These are phyloP conservation scores for Cepphus grylle DNA, from an alignment of 2,113 vertebrate genomes.

Conservation along the genomic window DNA sequence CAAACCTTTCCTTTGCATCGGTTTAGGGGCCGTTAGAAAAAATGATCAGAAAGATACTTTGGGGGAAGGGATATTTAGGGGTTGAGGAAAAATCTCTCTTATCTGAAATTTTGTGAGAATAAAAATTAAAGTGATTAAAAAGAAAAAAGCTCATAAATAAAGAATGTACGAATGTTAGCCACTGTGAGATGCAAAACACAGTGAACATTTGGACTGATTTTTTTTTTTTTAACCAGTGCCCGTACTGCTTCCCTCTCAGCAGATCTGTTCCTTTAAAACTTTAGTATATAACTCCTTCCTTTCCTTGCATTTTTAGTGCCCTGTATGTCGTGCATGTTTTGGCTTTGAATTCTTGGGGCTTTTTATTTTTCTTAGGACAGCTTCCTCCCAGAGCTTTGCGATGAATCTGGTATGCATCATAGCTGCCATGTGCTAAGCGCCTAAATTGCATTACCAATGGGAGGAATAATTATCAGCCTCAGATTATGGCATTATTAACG, in stretches of 20 bases:
- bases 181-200: background rate
- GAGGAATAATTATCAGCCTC: constrained; percentile 15
- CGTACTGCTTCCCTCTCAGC: background rate
- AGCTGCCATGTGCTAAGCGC: constrained; percentile 13
- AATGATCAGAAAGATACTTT: background rate
- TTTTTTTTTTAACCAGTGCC: background rate
- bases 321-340: background rate
- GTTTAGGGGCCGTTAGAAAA: background rate
- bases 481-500: constrained; percentile 63
- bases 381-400: background rate
- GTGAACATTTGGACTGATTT: background rate
- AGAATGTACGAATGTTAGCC: background rate
- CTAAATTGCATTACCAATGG: constrained; percentile 12
- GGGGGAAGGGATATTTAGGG: background rate
- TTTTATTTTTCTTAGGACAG: background rate
- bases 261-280: background rate
- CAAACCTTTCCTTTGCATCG: background rate
- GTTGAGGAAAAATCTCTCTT: background rate
- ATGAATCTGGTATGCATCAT: background rate
- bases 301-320: background rate
- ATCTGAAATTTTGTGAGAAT: background rate
- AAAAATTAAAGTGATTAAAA: background rate
- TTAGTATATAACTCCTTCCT: background rate
- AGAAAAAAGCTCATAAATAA: background rate
- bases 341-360: background rate